Conservation (phyloP, 2,797 vertebrate genomes). For the Crypturellus tataupa region DNA sequence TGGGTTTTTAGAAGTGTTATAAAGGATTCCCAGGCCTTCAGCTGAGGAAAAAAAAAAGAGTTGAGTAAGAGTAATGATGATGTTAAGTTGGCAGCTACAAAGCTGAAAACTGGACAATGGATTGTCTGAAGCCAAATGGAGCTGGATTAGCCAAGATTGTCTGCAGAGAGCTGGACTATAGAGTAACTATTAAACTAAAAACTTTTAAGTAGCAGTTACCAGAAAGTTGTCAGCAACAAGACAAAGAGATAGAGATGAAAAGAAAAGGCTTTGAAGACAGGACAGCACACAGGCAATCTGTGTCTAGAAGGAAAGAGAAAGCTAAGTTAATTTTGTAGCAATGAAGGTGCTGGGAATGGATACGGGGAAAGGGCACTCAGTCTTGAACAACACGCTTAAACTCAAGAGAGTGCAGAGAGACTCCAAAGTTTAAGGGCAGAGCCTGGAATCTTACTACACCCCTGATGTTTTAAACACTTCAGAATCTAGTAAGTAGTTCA, state of each 20-base stretch:
- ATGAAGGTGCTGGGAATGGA: background rate
- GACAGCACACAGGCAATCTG: background rate
- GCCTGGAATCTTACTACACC: background rate
- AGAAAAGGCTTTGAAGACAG: slow-evolving; percentile 3
- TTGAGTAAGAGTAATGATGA: slow-evolving; percentile 53
- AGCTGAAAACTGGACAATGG: slow-evolving; percentile 61
- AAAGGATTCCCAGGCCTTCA: slow-evolving; percentile 31
- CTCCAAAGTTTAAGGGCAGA: background rate
- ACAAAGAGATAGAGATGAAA: background rate
- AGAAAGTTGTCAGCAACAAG: background rate
- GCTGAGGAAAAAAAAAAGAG: background rate
- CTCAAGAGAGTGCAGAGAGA: background rate
- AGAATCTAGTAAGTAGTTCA: background rate
- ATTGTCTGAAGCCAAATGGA: slow-evolving; percentile 44
- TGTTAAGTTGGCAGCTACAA: slow-evolving; percentile 51
- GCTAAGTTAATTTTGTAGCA: background rate
- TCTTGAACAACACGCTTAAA: background rate
- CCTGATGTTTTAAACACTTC: background rate
- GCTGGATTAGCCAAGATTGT: slow-evolving; percentile 35
- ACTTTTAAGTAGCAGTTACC: slow-evolving; percentile 21
- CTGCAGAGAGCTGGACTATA: slow-evolving; percentile 24
- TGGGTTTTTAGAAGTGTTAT: slow-evolving; percentile 24
- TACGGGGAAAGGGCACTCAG: background rate
- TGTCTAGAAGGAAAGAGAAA: background rate
- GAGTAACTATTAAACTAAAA: background rate